These are phyloP conservation scores for Arctocebus calabarensis DNA, from an alignment of 2,797 vertebrate genomes.

Conservation along the genomic window DNA sequence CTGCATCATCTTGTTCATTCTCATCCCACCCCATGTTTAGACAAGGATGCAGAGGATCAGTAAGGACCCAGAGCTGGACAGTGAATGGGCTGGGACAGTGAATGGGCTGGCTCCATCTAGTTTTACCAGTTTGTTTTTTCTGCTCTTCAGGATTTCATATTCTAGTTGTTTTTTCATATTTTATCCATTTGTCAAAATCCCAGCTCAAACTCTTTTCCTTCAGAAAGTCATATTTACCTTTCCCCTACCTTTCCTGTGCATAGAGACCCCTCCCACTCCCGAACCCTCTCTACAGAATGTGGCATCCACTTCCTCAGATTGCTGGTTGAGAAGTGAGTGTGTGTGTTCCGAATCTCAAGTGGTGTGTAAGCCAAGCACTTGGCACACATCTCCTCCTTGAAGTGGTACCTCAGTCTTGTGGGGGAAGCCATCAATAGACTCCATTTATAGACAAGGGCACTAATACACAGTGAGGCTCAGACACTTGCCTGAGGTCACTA, in stretches of 20 bases:
- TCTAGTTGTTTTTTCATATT: constrained; percentile 18
- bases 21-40: neutral
- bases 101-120: neutral
- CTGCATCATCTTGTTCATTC: neutral
- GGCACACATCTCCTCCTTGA: neutral
- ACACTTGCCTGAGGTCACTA: neutral
- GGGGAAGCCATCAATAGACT: neutral
- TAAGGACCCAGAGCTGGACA: neutral
- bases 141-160: neutral
- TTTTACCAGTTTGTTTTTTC: neutral
- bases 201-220: neutral
- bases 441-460: neutral
- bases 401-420: neutral
- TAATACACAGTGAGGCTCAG: neutral
- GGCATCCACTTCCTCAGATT: neutral
- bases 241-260: neutral
- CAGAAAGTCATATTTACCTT: neutral
- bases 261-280: neutral
- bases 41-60: neutral
- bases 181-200: neutral
- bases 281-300: neutral
- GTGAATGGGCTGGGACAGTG: neutral
- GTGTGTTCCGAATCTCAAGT: neutral
- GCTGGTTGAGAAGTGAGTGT: neutral
- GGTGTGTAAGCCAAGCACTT: neutral